Conservation (phyloP, 2,888 invertebrate species). For the Cremastobaeus sp. region DNA sequence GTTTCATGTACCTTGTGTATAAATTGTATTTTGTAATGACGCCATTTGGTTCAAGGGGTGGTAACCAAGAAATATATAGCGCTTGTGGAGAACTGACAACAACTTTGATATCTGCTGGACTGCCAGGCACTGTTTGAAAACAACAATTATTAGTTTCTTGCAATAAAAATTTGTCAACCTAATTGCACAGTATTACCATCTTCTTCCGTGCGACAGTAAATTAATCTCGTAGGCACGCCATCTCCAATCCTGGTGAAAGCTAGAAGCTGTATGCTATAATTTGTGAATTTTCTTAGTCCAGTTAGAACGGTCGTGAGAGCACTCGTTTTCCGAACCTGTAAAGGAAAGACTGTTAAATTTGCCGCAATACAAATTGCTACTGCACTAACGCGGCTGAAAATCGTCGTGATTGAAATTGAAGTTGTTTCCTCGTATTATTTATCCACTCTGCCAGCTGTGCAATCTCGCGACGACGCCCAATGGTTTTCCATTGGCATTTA, state of each 20-base stretch:
- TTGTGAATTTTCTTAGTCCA: slow-evolving; percentile 86
- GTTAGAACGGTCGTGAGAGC: slow-evolving; percentile 85
- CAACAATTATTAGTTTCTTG: slow-evolving; percentile 20
- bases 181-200: slow-evolving; percentile 81
- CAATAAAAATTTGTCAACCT: background rate
- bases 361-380: background rate
- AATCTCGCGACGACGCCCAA: too few species aligned
- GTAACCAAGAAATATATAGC: slow-evolving; percentile 87
- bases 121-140: slow-evolving; percentile 83
- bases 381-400: too few species aligned
- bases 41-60: slow-evolving; percentile 87
- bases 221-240: slow-evolving; percentile 83
- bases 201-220: slow-evolving; percentile 88
- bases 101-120: slow-evolving; percentile 89
- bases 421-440: background rate
- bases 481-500: too few species aligned
- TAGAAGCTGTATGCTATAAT: slow-evolving; percentile 89
- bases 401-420: background rate
- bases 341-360: slow-evolving; percentile 8
- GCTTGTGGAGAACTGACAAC: slow-evolving; percentile 87
- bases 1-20: slow-evolving; percentile 80
- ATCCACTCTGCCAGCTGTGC: background rate
- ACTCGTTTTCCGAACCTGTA: slow-evolving; percentile 82
- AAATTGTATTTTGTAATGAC: slow-evolving; percentile 87
- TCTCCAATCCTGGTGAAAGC: slow-evolving; percentile 89